Evolutionary conservation across 1,140 invertebrate species (phyloP).

Genomic region (Odontomachus brunneus): DNA sequence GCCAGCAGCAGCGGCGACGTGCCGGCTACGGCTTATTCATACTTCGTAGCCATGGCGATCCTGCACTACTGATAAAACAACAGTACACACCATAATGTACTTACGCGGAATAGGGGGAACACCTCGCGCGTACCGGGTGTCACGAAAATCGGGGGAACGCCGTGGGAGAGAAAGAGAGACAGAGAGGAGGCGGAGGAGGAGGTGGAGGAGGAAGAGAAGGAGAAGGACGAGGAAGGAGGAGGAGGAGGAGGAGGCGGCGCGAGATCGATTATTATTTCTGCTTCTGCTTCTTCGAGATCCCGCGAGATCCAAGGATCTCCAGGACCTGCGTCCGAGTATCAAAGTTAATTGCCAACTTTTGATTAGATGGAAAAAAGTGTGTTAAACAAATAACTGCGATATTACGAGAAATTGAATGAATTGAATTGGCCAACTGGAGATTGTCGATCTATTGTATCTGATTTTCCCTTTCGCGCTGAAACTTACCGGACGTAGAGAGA

Average conservation of each 20-base stretch:
- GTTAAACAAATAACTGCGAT: too few relatives aligned
- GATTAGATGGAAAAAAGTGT: too few relatives aligned
- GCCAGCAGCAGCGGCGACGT: constrained; percentile 70
- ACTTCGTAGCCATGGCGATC: constrained; percentile 85
- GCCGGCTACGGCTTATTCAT: constrained; percentile 81
- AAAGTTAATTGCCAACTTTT: not conserved
- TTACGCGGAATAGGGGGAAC: constrained; percentile 80
- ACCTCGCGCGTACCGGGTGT: constrained; percentile 76
- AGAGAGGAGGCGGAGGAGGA: too few relatives aligned
- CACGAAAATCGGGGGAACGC: constrained; percentile 49
- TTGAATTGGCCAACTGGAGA: too few relatives aligned
- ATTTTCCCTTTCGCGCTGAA: too few relatives aligned
- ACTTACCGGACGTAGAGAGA: too few relatives aligned
- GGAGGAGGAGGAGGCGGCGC: not conserved
- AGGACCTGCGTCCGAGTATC: not conserved
- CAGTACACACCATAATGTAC: constrained; percentile 81
- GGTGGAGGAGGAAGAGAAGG: too few relatives aligned
- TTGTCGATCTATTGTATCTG: too few relatives aligned
- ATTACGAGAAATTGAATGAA: too few relatives aligned
- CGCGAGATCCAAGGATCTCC: not conserved
- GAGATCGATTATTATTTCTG: not conserved
- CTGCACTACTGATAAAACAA: constrained; percentile 85
- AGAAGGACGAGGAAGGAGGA: too few relatives aligned
- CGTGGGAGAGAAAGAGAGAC: not conserved
- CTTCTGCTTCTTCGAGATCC: not conserved